A percentile compares a stretch with the other conserved stretches of the same genome.
Conservation (phyloP, 2,888 invertebrate species). For the Sialis fuliginosa region DNA sequence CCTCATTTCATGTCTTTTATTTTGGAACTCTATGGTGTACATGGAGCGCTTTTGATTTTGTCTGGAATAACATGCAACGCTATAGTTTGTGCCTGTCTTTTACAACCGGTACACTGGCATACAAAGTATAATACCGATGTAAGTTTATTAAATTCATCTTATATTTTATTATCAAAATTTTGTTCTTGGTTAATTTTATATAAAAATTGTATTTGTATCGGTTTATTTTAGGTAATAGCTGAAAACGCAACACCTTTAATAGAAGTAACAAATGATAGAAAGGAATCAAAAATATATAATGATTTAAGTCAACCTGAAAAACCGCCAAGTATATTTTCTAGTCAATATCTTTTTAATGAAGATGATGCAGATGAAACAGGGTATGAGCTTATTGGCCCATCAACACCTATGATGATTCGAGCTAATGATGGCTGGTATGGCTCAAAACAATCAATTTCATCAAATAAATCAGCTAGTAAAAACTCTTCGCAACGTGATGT, state of each 20-base stretch:
- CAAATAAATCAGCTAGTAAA: slow-evolving; percentile 25
- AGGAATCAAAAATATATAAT: too few relatives aligned
- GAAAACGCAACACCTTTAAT: neutral
- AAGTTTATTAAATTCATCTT: neutral
- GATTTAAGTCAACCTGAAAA: slow-evolving; percentile 13
- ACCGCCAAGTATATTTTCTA: slow-evolving; percentile 33
- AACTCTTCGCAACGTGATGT: slow-evolving; percentile 28
- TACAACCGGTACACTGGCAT: slow-evolving; percentile 64
- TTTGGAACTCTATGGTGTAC: slow-evolving; percentile 40
- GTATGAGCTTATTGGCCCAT: slow-evolving; percentile 47
- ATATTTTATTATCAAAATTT: neutral
- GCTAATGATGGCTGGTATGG: slow-evolving; percentile 43
- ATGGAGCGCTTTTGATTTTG: slow-evolving; percentile 46
- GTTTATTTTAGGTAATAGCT: neutral
- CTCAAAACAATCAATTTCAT: slow-evolving; percentile 23
- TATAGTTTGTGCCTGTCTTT: slow-evolving; percentile 42
- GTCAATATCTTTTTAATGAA: slow-evolving; percentile 45
- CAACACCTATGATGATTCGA: slow-evolving; percentile 45
- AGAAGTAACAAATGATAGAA: neutral
- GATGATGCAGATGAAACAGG: slow-evolving; percentile 41
- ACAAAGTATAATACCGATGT: slow-evolving; percentile 25
- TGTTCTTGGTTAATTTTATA: neutral
- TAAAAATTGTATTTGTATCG: neutral
- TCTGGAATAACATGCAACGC: slow-evolving; percentile 50
- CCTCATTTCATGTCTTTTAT: slow-evolving; percentile 49